Conservation (phyloP, 2,113 vertebrate species). For the Cyphotilapia sp. region DNA sequence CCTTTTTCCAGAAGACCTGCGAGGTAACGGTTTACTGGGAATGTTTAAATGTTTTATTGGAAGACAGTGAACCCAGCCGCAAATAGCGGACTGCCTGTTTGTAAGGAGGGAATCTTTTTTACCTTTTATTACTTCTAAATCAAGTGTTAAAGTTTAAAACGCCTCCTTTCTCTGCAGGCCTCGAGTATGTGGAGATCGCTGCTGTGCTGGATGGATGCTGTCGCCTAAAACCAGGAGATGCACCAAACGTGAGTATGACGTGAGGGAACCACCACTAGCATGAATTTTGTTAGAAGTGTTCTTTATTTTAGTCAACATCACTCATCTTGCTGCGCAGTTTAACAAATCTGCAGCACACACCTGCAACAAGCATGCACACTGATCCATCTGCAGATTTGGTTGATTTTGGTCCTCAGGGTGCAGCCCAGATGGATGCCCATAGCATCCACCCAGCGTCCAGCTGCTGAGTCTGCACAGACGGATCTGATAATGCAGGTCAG, state of each 20-base stretch:
- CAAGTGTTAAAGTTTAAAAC: background rate
- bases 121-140: background rate
- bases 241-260: conserved; percentile 51
- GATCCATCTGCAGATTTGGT: too few species aligned
- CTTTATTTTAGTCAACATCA: background rate
- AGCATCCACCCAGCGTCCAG: background rate
- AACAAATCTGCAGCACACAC: background rate
- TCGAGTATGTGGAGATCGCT: conserved; percentile 34
- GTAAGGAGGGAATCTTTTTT: background rate
- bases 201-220: conserved; percentile 46
- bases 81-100: background rate
- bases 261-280: background rate
- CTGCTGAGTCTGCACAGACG: background rate
- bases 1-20: conserved; percentile 5
- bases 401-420: background rate
- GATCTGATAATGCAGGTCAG: background rate
- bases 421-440: accelerated
- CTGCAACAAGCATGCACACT: background rate
- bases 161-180: conserved; percentile 12
- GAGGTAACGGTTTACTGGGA: background rate
- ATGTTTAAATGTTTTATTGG: background rate
- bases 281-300: background rate
- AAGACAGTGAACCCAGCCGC: background rate
- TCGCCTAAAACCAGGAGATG: conserved; percentile 49
- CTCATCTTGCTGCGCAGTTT: background rate